Conservation (phyloP, 1,140 invertebrate genomes). For the Bombus ignitus region DNA sequence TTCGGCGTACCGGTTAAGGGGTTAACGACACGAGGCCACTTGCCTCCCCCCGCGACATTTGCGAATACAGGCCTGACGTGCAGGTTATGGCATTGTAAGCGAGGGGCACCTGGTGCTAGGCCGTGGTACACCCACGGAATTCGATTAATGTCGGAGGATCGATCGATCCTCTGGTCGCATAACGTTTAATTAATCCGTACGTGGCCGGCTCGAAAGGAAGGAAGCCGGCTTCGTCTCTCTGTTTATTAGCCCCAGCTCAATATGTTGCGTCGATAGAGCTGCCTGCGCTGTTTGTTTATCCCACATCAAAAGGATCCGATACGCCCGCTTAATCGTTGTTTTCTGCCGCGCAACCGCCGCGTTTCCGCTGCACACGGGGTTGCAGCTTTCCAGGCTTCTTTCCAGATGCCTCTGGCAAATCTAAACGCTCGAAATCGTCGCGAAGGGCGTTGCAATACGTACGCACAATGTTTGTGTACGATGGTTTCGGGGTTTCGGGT, state of each 20-base stretch:
- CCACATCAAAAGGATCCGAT: conserved; percentile 75
- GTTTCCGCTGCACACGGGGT: background rate
- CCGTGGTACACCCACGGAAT: conserved; percentile 62
- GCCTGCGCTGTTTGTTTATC: conserved; percentile 74
- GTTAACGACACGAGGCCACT: conserved; percentile 35
- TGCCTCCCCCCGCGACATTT: background rate
- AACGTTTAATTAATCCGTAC: conserved; percentile 65
- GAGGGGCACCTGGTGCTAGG: conserved; percentile 13
- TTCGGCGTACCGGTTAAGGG: conserved; percentile 12
- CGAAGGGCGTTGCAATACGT: background rate
- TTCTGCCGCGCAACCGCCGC: conserved; percentile 34
- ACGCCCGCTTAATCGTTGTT: conserved; percentile 71
- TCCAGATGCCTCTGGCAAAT: conserved; percentile 10
- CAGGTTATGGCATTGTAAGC: conserved; percentile 37
- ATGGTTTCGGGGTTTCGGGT: background rate
- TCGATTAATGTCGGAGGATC: conserved; percentile 63
- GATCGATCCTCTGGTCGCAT: conserved; percentile 47
- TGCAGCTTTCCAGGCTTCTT: background rate
- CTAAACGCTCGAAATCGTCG: background rate
- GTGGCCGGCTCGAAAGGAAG: conserved; percentile 65
- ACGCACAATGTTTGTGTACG: background rate
- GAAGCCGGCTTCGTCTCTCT: conserved; percentile 41
- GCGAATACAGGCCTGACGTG: background rate
- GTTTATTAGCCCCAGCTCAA: conserved; percentile 72
- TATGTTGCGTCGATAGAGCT: conserved; percentile 65